A percentile compares a stretch with the other conserved stretches of the same genome.
Conservation (phyloP, 1,140 invertebrate genomes). For the Heterodera carotae region DNA sequence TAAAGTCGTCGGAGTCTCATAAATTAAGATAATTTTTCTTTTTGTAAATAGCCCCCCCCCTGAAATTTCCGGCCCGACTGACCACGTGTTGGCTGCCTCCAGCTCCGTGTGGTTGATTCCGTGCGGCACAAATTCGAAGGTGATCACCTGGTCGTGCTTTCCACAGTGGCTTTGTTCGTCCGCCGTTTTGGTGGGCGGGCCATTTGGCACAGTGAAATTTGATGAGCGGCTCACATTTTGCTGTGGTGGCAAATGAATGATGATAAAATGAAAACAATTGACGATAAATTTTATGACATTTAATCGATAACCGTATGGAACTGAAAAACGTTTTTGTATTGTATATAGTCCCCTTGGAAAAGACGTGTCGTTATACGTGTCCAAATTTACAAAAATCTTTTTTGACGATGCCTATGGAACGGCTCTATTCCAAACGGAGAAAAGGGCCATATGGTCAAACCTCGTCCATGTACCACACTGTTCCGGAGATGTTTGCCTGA, state of each 20-base stretch:
- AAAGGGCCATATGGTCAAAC: no score
- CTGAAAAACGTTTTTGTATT: no score
- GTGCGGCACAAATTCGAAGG: not conserved
- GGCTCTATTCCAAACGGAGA: no score
- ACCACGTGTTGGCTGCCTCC: not conserved
- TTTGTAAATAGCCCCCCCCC: no score
- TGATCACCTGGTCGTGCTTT: not conserved
- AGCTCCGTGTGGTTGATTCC: conserved; percentile 22
- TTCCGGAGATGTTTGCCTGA: conserved; percentile 40
- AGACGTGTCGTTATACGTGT: no score
- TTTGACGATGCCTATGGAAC: no score
- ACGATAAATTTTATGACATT: not conserved
- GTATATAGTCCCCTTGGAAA: no score
- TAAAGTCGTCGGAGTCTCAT: no score
- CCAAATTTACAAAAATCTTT: no score
- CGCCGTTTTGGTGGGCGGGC: not conserved
- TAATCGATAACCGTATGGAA: no score
- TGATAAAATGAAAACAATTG: not conserved
- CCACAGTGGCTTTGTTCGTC: not conserved
- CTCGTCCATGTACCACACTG: conserved; percentile 27
- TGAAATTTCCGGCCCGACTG: no score
- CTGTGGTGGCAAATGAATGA: conserved; percentile 4
- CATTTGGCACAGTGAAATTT: conserved; percentile 32
- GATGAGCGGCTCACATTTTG: conserved; percentile 30
- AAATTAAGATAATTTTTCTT: no score